Evolutionary conservation across 2,113 vertebrate species (phyloP).

Genomic region (Malurus elegans): DNA sequence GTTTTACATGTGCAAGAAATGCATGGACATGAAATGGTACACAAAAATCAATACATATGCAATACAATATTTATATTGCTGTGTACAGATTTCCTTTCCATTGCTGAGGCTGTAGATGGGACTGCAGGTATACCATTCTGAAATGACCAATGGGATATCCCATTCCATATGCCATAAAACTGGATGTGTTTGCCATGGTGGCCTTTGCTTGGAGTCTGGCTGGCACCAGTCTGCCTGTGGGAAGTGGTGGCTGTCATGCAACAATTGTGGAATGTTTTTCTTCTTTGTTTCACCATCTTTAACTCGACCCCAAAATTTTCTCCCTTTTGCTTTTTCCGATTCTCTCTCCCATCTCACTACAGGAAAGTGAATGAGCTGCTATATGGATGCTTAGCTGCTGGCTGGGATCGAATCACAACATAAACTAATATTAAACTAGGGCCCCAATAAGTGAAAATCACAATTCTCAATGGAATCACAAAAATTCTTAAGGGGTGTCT

Average conservation of each 20-base stretch:
- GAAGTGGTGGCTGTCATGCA: background rate
- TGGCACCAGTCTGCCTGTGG: background rate
- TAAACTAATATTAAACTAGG: slow-evolving; percentile 20
- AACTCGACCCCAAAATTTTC: background rate
- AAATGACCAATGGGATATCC: background rate
- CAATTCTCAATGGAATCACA: slow-evolving; percentile 27
- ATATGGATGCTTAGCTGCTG: background rate
- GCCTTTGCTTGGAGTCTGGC: background rate
- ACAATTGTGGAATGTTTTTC: background rate
- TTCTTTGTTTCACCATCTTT: background rate
- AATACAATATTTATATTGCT: slow-evolving; percentile 34
- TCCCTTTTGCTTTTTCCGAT: background rate
- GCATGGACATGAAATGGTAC: background rate
- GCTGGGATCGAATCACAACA: background rate
- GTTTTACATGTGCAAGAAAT: background rate
- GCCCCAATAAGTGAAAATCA: slow-evolving; percentile 41
- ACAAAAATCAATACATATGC: too few species aligned
- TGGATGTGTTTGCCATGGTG: background rate
- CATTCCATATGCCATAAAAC: background rate
- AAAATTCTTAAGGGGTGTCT: background rate
- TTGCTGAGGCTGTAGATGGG: slow-evolving; percentile 7
- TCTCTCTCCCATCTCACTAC: fast-evolving
- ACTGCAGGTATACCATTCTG: background rate
- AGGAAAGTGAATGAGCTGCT: background rate
- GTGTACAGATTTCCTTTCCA: background rate